These are phyloP conservation scores for Lasioglossum albipes DNA, from an alignment of 1,140 invertebrate genomes.

Conservation along the genomic window DNA sequence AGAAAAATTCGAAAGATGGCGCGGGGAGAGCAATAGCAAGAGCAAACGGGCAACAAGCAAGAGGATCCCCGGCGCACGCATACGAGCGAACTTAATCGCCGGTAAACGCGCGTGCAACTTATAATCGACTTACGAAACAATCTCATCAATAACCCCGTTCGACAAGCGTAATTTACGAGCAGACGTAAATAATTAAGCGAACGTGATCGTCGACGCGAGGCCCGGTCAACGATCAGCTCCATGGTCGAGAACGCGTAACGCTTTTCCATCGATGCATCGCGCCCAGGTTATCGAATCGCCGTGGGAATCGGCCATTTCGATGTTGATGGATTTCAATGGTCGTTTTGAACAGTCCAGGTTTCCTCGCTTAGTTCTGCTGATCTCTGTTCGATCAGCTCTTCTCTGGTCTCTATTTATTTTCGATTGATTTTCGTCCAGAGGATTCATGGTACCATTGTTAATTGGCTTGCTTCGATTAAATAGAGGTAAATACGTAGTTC, in stretches of 20 bases:
- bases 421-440: too few species aligned
- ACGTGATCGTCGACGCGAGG: constrained; percentile 39
- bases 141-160: constrained; percentile 49
- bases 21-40: too few species aligned
- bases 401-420: too few species aligned
- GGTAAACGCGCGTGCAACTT: constrained; percentile 40
- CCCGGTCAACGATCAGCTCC: constrained; percentile 24
- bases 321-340: not conserved
- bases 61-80: constrained; percentile 1
- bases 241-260: not conserved
- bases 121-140: constrained; percentile 51
- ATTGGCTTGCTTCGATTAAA: too few species aligned
- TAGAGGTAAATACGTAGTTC: too few species aligned
- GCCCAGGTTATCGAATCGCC: not conserved
- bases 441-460: too few species aligned
- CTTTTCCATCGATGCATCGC: constrained; percentile 2
- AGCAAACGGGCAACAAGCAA: too few species aligned
- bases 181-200: constrained; percentile 51
- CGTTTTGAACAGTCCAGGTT: too few species aligned
- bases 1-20: not conserved
- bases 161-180: constrained; percentile 51
- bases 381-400: too few species aligned
- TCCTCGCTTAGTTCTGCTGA: too few species aligned
- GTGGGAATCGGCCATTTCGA: not conserved
- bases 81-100: constrained; percentile 34